Evolutionary conservation across 2,113 vertebrate genomes (phyloP).

Genomic region (Strix aluco): DNA sequence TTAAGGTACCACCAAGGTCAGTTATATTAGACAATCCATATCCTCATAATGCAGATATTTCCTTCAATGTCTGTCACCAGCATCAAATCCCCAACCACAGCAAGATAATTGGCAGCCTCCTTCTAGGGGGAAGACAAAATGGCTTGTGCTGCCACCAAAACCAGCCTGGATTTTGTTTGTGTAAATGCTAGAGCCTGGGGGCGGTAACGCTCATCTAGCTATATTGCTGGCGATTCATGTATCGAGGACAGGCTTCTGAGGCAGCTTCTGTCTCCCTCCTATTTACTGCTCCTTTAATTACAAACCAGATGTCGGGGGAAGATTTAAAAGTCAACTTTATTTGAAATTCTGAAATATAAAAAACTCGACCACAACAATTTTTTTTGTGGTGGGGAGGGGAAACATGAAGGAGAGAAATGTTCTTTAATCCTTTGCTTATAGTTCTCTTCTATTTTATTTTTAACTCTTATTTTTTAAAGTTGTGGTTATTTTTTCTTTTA

Average conservation of each 20-base stretch:
- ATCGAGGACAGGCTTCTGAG: conserved; percentile 29
- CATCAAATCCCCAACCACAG: neutral
- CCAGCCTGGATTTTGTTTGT: conserved; percentile 20
- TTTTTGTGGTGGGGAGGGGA: conserved; percentile 35
- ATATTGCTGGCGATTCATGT: neutral
- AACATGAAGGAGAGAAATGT: conserved; percentile 51
- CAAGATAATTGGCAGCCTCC: conserved; percentile 34
- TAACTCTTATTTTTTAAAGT: conserved; percentile 27
- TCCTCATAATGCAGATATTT: conserved; percentile 25
- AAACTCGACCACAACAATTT: conserved; percentile 16
- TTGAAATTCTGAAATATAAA: conserved; percentile 39
- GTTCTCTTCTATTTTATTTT: conserved; percentile 45
- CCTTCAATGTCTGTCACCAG: conserved; percentile 17
- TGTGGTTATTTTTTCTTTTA: conserved; percentile 41
- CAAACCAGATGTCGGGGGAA: conserved; percentile 36
- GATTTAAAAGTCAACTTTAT: conserved; percentile 59
- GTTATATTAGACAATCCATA: conserved; percentile 15
- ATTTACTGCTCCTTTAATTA: conserved; percentile 37
- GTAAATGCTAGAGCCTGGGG: conserved; percentile 1
- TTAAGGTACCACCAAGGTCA: conserved; percentile 24
- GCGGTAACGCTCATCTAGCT: neutral
- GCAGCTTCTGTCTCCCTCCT: conserved; percentile 20
- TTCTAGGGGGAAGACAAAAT: conserved; percentile 1
- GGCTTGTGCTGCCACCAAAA: conserved; percentile 8
- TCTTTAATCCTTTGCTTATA: conserved; percentile 59